Conservation (phyloP, 2,113 vertebrate genomes). For the Thunnus thynnus region DNA sequence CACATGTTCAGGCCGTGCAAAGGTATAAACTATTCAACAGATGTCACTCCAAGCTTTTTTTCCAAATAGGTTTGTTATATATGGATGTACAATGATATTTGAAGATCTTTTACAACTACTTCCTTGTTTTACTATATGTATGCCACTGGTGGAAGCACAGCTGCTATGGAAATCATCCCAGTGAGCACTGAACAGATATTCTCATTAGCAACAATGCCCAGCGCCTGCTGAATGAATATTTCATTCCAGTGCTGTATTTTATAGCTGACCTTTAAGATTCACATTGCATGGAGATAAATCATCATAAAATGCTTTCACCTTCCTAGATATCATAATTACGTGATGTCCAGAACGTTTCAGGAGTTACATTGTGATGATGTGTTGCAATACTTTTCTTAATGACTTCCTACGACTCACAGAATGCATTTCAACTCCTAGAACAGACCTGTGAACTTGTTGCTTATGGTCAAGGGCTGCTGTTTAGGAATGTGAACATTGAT, state of each 20-base stretch:
- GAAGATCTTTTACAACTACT: background rate
- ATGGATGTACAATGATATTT: background rate
- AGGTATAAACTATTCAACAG: background rate
- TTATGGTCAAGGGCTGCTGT: background rate
- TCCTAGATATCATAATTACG: background rate
- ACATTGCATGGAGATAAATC: background rate
- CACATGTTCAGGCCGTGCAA: background rate
- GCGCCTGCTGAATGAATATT: constrained; percentile 32
- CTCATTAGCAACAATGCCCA: constrained; percentile 1
- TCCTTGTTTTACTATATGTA: background rate
- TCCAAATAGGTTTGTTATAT: background rate
- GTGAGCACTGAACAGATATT: background rate
- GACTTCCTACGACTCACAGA: too few species aligned
- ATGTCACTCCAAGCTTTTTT: background rate
- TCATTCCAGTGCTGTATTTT: constrained; percentile 11
- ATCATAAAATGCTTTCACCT: background rate
- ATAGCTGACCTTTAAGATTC: constrained; percentile 47
- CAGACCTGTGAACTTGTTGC: background rate
- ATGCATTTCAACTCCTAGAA: too few species aligned
- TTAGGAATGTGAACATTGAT: too few species aligned
- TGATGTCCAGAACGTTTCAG: background rate
- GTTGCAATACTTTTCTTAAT: background rate
- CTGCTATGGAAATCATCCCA: background rate
- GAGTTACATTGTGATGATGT: background rate
- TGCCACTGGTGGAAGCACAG: background rate